phyloP scores from a whole-genome alignment of 1,140 invertebrate genomes.

The Doryteuthis pealeii region DNA sequence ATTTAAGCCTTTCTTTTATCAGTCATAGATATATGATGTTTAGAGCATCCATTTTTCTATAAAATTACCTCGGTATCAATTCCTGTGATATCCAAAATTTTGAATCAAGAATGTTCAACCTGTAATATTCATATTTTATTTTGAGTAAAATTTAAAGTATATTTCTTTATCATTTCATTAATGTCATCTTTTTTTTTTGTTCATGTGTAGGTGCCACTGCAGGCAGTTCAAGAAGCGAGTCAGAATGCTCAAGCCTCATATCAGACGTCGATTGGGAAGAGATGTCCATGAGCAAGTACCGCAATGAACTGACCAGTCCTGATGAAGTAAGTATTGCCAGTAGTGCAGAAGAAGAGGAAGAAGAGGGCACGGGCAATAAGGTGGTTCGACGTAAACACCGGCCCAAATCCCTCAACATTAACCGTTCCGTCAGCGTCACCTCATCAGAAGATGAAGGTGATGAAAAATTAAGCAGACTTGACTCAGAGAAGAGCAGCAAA shows the following conservation, averaged over 20 bases:
- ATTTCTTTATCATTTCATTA: too few relatives aligned
- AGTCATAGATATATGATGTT: too few relatives aligned
- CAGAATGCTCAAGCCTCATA: constrained; percentile 32
- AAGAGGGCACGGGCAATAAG: constrained; percentile 16
- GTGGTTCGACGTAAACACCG: constrained; percentile 43
- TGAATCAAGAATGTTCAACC: too few relatives aligned
- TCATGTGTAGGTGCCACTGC: background rate
- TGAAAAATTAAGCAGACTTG: constrained; percentile 1
- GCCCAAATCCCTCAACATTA: constrained; percentile 47
- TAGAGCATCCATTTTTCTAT: too few relatives aligned
- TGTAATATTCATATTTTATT: too few relatives aligned
- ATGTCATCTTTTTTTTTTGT: too few relatives aligned
- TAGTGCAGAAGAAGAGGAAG: constrained; percentile 30
- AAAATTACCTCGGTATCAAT: too few relatives aligned
- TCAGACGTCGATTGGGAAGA: constrained; percentile 41
- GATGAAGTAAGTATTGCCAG: constrained; percentile 45
- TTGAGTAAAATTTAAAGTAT: too few relatives aligned
- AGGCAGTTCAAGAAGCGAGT: constrained; percentile 37
- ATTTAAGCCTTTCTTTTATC: too few relatives aligned
- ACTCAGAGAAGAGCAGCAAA: background rate
- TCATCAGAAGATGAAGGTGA: constrained; percentile 50
- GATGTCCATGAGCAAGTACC: constrained; percentile 35
- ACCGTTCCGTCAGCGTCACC: constrained; percentile 47
- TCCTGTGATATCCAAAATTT: too few relatives aligned
- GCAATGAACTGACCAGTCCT: constrained; percentile 33